These are phyloP conservation scores for Coptodon rendalli DNA, from an alignment of 2,113 vertebrate species.

Conservation along the genomic window DNA sequence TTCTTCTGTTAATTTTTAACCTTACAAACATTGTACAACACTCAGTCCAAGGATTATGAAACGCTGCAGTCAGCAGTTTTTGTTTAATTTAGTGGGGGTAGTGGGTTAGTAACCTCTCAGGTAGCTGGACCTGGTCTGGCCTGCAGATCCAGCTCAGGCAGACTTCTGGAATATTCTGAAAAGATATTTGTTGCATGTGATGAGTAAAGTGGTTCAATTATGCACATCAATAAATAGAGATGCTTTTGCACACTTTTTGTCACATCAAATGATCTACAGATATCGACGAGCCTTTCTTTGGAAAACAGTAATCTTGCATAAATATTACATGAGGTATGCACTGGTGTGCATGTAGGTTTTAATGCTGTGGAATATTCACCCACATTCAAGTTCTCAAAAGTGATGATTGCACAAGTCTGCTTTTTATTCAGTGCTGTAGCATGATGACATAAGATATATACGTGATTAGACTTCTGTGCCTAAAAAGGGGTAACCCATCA, in stretches of 20 bases:
- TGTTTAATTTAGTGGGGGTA: slow-evolving; percentile 27
- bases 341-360: background rate
- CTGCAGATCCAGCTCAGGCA: background rate
- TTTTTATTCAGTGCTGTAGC: background rate
- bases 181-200: background rate
- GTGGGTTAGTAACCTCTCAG: slow-evolving; percentile 8
- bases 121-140: background rate
- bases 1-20: slow-evolving; percentile 37
- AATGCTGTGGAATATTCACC: background rate
- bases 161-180: background rate
- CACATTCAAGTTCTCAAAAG: background rate
- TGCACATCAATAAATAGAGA: background rate
- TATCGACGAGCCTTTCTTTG: background rate
- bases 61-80: slow-evolving; percentile 13
- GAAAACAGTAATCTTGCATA: background rate
- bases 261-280: background rate
- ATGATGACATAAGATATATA: background rate
- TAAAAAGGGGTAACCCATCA: background rate
- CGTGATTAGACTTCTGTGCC: background rate
- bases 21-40: background rate
- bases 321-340: background rate
- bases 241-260: background rate
- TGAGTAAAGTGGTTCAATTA: background rate
- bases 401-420: background rate
- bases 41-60: background rate